A percentile compares a stretch with the other conserved stretches of the same genome.
Evolutionary conservation across 2,113 vertebrate genomes (phyloP).

Genomic region (Pelodiscus sinensis): DNA sequence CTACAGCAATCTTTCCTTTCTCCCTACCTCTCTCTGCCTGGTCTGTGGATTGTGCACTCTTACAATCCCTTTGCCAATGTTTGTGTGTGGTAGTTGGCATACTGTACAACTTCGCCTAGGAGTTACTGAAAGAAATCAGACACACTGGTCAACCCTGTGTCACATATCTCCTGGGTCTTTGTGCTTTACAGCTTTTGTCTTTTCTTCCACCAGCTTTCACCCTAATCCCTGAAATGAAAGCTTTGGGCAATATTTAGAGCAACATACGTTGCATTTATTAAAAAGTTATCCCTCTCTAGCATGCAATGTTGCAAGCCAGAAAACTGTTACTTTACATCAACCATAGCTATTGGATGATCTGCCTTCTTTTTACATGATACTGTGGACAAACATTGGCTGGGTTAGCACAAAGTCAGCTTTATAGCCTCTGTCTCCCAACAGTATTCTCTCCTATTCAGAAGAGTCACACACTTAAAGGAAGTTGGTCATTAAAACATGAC

Average conservation of each 20-base stretch:
- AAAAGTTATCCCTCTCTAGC: neutral
- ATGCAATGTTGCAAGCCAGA: neutral
- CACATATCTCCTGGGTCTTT: neutral
- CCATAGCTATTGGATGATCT: neutral
- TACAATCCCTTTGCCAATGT: neutral
- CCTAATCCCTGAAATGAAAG: neutral
- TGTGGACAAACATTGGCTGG: neutral
- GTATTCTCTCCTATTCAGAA: neutral
- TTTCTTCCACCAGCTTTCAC: neutral
- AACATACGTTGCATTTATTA: neutral
- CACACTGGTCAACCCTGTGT: neutral
- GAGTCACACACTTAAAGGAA: neutral
- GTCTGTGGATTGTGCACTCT: neutral
- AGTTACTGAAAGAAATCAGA: neutral
- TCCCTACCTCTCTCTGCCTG: neutral
- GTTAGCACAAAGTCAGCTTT: neutral
- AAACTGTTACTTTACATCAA: neutral
- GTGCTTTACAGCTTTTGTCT: neutral
- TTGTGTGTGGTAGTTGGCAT: neutral
- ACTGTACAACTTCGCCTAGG: neutral
- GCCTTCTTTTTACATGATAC: neutral
- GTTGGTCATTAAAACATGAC: neutral
- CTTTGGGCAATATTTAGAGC: neutral
- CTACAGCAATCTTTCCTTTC: neutral
- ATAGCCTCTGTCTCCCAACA: neutral